Conservation (phyloP, 2,797 vertebrate species). For the Centroberyx gerrardi region DNA sequence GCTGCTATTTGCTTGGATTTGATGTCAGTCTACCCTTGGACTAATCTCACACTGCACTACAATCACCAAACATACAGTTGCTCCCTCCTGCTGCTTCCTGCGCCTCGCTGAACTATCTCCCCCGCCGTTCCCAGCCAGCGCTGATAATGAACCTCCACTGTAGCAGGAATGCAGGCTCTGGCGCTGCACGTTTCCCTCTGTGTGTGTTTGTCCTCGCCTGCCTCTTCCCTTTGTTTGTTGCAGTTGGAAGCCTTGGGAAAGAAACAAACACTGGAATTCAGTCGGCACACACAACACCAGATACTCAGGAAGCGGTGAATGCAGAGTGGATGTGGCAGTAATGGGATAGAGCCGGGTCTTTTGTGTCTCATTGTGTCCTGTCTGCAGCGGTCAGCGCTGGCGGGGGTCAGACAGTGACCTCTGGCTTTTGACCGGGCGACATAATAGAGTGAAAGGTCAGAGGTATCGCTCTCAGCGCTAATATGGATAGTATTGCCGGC, state of each 20-base stretch:
- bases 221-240: slow-evolving; percentile 57
- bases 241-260: slow-evolving; percentile 51
- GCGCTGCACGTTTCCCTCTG: slow-evolving; percentile 26
- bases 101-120: slow-evolving; percentile 26
- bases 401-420: slow-evolving; percentile 44
- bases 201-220: slow-evolving; percentile 29
- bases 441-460: slow-evolving; percentile 24
- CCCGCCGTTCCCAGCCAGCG: slow-evolving; percentile 35
- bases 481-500: not conserved
- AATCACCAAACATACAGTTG: not conserved
- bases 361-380: slow-evolving; percentile 47
- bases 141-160: slow-evolving; percentile 31
- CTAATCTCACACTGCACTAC: not conserved
- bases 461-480: slow-evolving; percentile 4
- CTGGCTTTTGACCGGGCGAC: slow-evolving; percentile 41
- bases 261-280: slow-evolving; percentile 55
- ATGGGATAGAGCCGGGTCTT: slow-evolving; percentile 18
- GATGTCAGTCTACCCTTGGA: slow-evolving; percentile 8
- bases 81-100: slow-evolving; percentile 27
- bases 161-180: slow-evolving; percentile 48
- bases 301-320: slow-evolving; percentile 57
- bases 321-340: slow-evolving; percentile 50
- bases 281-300: slow-evolving; percentile 26
- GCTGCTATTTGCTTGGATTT: not conserved
- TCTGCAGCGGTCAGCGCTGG: slow-evolving; percentile 12